phyloP scores from a whole-genome alignment of 2,113 vertebrate genomes.

The Micromys minutus region DNA sequence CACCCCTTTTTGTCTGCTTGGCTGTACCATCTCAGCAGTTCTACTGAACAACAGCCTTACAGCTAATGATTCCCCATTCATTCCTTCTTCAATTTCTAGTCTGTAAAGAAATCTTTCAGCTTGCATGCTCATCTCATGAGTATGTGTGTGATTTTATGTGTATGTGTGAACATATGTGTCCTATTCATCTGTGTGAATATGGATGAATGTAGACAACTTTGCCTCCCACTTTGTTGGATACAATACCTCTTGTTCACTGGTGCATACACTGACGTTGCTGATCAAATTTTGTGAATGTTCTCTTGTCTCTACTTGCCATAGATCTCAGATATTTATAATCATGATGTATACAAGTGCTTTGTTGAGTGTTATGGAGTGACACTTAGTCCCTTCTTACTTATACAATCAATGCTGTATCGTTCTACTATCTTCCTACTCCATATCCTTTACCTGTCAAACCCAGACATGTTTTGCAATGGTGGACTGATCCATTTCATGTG shows the following conservation, averaged over 20 bases:
- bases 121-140: no score
- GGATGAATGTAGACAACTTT: background rate
- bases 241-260: background rate
- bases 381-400: background rate
- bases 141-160: background rate
- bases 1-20: background rate
- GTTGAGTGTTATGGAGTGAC: no score
- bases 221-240: background rate
- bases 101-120: background rate
- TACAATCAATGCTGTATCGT: no score
- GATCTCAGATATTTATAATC: background rate
- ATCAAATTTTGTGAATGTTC: background rate
- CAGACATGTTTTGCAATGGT: background rate
- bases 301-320: background rate
- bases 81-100: background rate
- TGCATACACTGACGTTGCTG: background rate
- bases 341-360: background rate
- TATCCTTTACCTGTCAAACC: background rate
- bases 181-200: background rate
- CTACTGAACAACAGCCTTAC: background rate
- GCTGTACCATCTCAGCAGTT: background rate
- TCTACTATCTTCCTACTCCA: background rate
- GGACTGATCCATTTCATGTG: background rate
- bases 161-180: background rate
- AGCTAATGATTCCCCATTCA: background rate